A percentile compares a stretch with the other conserved stretches of the same genome.
Conservation (phyloP, 2,113 vertebrate genomes). For the Euleptes europaea region DNA sequence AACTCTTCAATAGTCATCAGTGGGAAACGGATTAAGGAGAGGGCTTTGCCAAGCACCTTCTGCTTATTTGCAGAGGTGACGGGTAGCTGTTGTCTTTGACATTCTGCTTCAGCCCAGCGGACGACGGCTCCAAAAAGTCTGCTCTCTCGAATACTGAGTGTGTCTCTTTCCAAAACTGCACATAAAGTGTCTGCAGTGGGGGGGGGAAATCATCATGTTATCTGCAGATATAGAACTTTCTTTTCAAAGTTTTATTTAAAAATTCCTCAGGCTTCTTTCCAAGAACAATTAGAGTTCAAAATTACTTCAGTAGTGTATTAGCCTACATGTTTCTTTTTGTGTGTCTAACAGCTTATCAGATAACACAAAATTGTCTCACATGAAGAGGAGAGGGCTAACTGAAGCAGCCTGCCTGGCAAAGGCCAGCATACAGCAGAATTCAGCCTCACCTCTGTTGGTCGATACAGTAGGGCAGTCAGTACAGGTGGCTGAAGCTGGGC, state of each 20-base stretch:
- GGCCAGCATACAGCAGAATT: no score
- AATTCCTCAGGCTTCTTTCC: no score
- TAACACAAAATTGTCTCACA: neutral
- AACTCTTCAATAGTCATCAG: slow-evolving; percentile 96
- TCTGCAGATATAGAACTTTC: neutral
- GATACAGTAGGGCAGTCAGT: no score
- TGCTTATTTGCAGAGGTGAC: slow-evolving; percentile 89
- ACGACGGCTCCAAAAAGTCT: slow-evolving; percentile 91
- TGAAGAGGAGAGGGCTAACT: neutral
- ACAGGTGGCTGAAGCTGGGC: no score
- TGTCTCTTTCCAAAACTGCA: slow-evolving; percentile 91
- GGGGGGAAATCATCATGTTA: slow-evolving; percentile 15
- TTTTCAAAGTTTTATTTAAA: no score
- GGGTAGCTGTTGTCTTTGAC: slow-evolving; percentile 90
- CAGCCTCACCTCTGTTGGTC: no score
- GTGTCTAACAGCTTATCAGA: neutral
- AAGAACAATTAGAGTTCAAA: neutral
- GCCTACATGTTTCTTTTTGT: neutral
- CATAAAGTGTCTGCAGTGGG: slow-evolving; percentile 85
- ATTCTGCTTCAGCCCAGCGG: slow-evolving; percentile 94
- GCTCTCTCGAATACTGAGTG: slow-evolving; percentile 92
- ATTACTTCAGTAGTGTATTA: neutral
- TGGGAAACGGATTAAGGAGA: slow-evolving; percentile 91
- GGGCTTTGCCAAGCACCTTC: slow-evolving; percentile 91
- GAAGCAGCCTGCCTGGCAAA: no score